phyloP scores from a whole-genome alignment of 2,113 vertebrate species.

The Butorides virescens region DNA sequence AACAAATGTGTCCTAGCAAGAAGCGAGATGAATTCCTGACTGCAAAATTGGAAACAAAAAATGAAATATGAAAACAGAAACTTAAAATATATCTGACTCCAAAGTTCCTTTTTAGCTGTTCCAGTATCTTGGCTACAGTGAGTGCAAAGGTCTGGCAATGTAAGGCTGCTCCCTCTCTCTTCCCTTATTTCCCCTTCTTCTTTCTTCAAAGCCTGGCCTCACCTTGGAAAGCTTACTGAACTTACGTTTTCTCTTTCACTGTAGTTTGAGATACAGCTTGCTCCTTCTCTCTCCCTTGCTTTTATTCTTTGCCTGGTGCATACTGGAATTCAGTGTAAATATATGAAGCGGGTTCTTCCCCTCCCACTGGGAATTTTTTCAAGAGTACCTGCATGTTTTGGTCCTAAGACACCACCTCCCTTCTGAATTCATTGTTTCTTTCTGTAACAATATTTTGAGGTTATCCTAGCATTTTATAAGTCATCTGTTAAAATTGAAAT shows the following conservation, averaged over 20 bases:
- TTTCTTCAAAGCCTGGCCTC: not conserved
- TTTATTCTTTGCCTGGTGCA: not conserved
- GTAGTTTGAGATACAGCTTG: not conserved
- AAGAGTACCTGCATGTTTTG: not conserved
- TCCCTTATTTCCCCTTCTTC: not conserved
- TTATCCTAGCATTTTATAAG: not conserved
- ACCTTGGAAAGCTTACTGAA: not conserved
- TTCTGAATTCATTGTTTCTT: not conserved
- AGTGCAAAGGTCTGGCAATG: slow-evolving; percentile 4
- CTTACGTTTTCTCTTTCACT: not conserved
- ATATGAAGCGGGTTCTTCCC: not conserved
- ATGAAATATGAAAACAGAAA: slow-evolving; percentile 53
- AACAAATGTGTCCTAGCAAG: slow-evolving; percentile 34
- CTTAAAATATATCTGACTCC: slow-evolving; percentile 24
- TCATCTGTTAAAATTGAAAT: not conserved
- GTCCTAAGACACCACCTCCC: not conserved
- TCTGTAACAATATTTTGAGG: not conserved
- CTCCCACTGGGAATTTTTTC: not conserved
- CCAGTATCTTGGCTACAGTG: not conserved
- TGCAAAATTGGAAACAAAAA: slow-evolving; percentile 44
- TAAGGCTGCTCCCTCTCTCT: not conserved
- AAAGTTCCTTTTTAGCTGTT: slow-evolving; percentile 35
- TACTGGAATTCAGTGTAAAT: not conserved
- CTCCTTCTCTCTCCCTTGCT: not conserved
- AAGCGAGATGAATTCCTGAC: slow-evolving; percentile 26